Base-by-base conservation (phyloP, 2,113 vertebrate species). In the Bujurquina vittata region DNA sequence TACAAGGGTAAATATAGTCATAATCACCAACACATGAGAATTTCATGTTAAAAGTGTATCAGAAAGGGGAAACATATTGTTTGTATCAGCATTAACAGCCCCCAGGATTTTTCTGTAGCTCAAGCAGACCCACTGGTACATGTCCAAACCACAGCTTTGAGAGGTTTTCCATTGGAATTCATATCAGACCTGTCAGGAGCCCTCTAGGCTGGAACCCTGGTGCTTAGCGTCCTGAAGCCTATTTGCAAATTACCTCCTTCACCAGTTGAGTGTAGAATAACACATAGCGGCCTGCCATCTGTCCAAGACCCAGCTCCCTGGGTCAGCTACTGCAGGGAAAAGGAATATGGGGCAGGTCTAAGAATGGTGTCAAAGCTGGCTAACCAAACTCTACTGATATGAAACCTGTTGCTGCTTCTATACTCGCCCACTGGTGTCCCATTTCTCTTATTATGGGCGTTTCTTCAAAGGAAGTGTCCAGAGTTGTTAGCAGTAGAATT, bases 401-500 rank as follows among this genome's bases (percentile, higher is more conserved):
- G 62, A 91, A 87, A 91, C 84, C 83, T 89, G 92, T 92, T 86
- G 77, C 83, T 86, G 81, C 80, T 82, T 80, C 62, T 75, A 69
- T 31, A 23, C 20, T 69, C 81, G 56, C 73, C 46, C 60, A 57
- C 84, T 0, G 86, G 93, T 89, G 86, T 94, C 86, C 75, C 78
- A 73, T 95, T 95, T 94, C 94, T 88, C 77, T 79, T 89, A 80
- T 85, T 92, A 80, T 85, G 80, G 81, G 75, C 77, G 73, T 75
- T 85, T 91, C 87, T 76, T 65, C 69, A 57, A 86, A 92, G 73
- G 52, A 92, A 81, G 62, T 93, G 93, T 94, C 94, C 80, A 85
- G 78, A 93, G 87, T 91, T 91, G 91, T 95, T 95, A 95, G 87
- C 69, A 63, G 61, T 74, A 84, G 75, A 89, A 78, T 84, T 85